Conservation (phyloP, 2,113 vertebrate species). For the Gulo gulo region DNA sequence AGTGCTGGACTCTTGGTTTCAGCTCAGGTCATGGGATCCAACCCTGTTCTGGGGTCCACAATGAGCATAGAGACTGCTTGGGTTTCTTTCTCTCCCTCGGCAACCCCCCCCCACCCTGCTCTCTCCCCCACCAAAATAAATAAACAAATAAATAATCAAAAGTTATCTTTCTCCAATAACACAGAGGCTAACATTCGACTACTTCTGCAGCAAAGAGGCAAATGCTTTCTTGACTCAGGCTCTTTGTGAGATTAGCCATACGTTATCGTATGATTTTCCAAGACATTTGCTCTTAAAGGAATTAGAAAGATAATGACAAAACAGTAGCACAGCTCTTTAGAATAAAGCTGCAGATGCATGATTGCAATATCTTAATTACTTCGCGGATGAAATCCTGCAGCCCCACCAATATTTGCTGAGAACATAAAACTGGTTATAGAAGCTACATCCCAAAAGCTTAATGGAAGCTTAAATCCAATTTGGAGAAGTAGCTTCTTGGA, state of each 20-base stretch:
- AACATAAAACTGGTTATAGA: slow-evolving; percentile 1
- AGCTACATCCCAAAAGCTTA: not conserved
- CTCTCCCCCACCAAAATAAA: not conserved
- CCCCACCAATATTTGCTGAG: slow-evolving; percentile 15
- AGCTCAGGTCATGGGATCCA: not conserved
- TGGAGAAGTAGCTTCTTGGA: slow-evolving; percentile 17
- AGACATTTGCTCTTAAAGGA: not conserved
- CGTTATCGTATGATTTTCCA: not conserved
- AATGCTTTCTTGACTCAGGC: not conserved
- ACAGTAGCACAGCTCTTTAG: slow-evolving; percentile 28
- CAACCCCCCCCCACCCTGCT: fast-evolving
- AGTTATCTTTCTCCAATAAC: not conserved
- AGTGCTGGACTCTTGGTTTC: not conserved
- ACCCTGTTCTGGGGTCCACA: not conserved
- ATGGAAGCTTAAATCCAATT: not conserved
- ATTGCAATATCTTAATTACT: not conserved
- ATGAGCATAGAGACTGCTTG: not conserved
- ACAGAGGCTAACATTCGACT: not conserved
- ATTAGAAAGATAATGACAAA: not conserved
- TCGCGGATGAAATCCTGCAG: slow-evolving; percentile 28
- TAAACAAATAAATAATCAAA: not conserved
- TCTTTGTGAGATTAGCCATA: slow-evolving; percentile 13
- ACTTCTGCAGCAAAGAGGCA: slow-evolving; percentile 8
- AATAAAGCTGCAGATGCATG: not conserved
- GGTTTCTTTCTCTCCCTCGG: not conserved